These are phyloP conservation scores for Conus ventricosus DNA, from an alignment of 1,140 invertebrate species.

Conservation along the genomic window DNA sequence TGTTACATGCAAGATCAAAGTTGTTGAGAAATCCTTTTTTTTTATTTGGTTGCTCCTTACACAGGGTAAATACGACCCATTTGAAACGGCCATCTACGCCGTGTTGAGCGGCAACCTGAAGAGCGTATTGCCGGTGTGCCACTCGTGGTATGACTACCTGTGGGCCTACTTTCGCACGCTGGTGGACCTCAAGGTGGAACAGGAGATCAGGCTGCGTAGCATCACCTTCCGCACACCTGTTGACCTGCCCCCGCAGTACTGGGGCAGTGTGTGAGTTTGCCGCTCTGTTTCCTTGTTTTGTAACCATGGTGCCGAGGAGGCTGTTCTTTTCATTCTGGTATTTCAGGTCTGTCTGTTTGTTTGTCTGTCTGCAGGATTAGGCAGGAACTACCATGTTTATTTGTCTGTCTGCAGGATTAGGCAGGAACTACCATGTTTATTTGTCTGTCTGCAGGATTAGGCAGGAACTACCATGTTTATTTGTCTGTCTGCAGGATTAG, in stretches of 20 bases:
- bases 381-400: too few species aligned
- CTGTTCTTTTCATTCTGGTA: not conserved
- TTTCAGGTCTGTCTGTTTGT: too few species aligned
- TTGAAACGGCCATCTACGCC: constrained; percentile 81
- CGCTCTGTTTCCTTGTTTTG: not conserved
- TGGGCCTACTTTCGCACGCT: constrained; percentile 90
- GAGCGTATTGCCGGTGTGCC: constrained; percentile 83
- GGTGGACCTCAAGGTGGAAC: constrained; percentile 89
- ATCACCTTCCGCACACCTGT: constrained; percentile 61
- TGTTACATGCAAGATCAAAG: too few species aligned
- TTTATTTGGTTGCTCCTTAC: too few species aligned
- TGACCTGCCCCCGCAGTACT: constrained; percentile 84
- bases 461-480: too few species aligned
- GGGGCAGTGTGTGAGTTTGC: constrained; percentile 81
- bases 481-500: too few species aligned
- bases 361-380: too few species aligned
- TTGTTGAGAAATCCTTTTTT: too few species aligned
- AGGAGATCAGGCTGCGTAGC: constrained; percentile 78
- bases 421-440: too few species aligned
- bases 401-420: too few species aligned
- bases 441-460: too few species aligned
- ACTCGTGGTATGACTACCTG: constrained; percentile 90
- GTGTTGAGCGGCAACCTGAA: constrained; percentile 89
- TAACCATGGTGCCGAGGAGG: not conserved
- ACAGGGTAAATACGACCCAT: constrained; percentile 71